A percentile compares a stretch with the other conserved stretches of the same genome.
phyloP scores from a whole-genome alignment of 2,888 invertebrate species.

The Podabrus alpinus region DNA sequence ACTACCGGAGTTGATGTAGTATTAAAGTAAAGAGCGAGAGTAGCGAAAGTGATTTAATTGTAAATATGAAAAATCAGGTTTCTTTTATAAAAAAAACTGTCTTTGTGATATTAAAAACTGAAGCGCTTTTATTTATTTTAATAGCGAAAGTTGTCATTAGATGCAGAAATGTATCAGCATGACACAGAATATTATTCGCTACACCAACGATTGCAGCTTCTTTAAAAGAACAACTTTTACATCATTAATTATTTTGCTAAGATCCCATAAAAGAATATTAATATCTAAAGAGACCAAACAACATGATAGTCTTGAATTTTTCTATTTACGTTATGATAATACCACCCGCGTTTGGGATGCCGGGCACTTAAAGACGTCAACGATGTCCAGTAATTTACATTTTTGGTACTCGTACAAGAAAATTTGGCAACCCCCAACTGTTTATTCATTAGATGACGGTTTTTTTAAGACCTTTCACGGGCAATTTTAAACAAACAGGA shows the following conservation, averaged over 20 bases:
- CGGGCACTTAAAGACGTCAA: no score
- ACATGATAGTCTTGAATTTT: not conserved
- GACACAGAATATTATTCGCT: not conserved
- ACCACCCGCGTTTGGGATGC: not conserved
- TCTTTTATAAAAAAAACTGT: not conserved
- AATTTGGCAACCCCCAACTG: no score
- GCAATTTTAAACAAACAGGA: no score
- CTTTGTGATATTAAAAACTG: not conserved
- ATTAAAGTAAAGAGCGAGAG: not conserved
- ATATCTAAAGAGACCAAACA: not conserved
- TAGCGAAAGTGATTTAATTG: not conserved
- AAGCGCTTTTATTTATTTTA: not conserved
- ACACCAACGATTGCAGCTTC: not conserved
- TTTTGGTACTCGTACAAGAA: no score
- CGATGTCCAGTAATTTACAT: no score
- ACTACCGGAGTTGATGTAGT: not conserved
- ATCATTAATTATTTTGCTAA: not conserved
- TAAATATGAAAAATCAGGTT: not conserved
- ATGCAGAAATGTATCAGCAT: not conserved
- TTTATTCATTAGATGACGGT: no score
- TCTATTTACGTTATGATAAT: not conserved
- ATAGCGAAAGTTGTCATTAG: not conserved
- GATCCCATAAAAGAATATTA: not conserved
- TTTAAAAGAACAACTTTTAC: not conserved
- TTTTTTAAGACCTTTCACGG: no score